Evolutionary conservation across 2,797 vertebrate species (phyloP), one percentile per base, ranked within the genome.

Genomic region (Meda fulgida): DNA sequence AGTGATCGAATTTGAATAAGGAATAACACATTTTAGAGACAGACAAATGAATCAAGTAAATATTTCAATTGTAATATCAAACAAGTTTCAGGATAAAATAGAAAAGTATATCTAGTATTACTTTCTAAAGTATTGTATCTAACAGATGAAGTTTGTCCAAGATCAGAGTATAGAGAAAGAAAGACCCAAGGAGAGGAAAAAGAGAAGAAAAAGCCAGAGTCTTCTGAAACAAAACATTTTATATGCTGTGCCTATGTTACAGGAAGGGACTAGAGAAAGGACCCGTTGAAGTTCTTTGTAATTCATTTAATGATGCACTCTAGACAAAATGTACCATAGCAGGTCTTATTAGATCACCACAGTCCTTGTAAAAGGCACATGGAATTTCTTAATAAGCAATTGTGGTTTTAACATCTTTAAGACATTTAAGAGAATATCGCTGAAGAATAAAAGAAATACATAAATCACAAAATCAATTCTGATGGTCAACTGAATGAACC

Each of bases 371-470:
- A 43, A 43, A 60, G 23, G 23, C 55, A 58, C 55, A 58, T 4
- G 0, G 3, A n/a, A 58, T 58, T n/a, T n/a, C 23, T 58, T n/a
- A 19, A 2, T 3, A n/a, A n/a, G n/a, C 10, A 11, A 13, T 58
- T 5, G n/a, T 60, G 4, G 5, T 63, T 29, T 29, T 63, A 29
- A 63, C 2, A 63, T 14, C 13, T 63, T 29, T 63, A 26, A 58
- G 55, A 58, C 55, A 58, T 60, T 58, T 14, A 46, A 40, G 9
- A 40, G 9, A 40, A 40, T 40, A 40, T 38, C 8, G 0, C 38
- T 40, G 10, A 40, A 9, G n/a, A n/a, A n/a, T n/a, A n/a, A 38
- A 38, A 38, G 38, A 38, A 38, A 10, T 40, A 40, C 40, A 40
- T 40, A 40, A 10, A 58, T 58, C n/a, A 60, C 10, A 13, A 2